Percentiles rank a stretch among this genome's conserved stretches.
Evolutionary conservation across 2,797 vertebrate genomes (phyloP).

Genomic region (Neoniphon sammara): DNA sequence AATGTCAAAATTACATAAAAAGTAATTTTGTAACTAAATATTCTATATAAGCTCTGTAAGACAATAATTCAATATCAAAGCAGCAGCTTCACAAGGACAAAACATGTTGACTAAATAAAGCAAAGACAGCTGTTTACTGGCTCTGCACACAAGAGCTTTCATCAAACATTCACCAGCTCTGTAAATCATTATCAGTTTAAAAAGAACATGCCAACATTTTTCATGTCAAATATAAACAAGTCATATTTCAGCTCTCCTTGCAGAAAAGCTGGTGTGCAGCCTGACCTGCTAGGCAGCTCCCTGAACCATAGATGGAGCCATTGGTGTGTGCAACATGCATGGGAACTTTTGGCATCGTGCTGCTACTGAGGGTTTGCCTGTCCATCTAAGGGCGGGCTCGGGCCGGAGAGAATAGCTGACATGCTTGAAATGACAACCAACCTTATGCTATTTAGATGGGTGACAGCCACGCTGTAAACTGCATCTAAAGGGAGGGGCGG

Average conservation of each 20-base stretch:
- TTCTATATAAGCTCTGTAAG: too few relatives aligned
- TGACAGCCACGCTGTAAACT: constrained; percentile 9
- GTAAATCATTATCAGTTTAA: too few relatives aligned
- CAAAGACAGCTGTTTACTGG: too few relatives aligned
- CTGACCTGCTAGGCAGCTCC: constrained; percentile 8
- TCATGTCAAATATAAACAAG: neutral
- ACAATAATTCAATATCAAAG: too few relatives aligned
- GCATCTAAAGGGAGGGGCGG: constrained; percentile 21
- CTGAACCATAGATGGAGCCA: constrained; percentile 62
- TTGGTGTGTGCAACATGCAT: neutral
- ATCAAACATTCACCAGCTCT: too few relatives aligned
- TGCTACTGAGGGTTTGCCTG: neutral
- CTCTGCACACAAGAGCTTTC: too few relatives aligned
- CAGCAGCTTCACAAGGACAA: too few relatives aligned
- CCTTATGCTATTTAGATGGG: constrained; percentile 20
- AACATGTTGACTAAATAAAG: too few relatives aligned
- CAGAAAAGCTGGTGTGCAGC: neutral
- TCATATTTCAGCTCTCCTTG: neutral
- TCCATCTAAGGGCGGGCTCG: constrained; percentile 23
- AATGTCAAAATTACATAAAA: too few relatives aligned
- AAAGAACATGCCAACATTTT: too few relatives aligned
- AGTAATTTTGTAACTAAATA: too few relatives aligned
- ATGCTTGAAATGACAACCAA: constrained; percentile 44
- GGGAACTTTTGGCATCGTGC: neutral
- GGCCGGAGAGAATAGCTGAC: constrained; percentile 39